These are phyloP conservation scores for Resseliella maxima DNA, from an alignment of 2,888 invertebrate species.

Conservation along the genomic window DNA sequence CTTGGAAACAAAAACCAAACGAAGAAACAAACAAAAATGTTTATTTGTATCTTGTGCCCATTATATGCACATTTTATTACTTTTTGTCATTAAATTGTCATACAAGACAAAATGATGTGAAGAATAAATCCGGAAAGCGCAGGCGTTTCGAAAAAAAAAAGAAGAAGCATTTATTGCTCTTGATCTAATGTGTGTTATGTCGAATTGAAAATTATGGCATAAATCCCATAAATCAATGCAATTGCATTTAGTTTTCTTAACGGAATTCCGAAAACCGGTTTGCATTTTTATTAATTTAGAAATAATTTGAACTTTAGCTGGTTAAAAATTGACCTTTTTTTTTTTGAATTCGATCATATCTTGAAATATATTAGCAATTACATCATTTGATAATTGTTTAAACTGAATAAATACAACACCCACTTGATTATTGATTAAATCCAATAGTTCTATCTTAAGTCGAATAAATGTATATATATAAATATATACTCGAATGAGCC, in stretches of 20 bases:
- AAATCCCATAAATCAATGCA: constrained; percentile 22
- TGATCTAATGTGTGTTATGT: not conserved
- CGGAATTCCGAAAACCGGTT: constrained; percentile 26
- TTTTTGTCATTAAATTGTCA: not conserved
- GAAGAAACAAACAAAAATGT: too few relatives aligned
- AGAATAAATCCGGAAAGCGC: constrained; percentile 37
- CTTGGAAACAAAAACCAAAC: not conserved
- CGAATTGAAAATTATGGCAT: not conserved
- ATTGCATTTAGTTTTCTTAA: not conserved
- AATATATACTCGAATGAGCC: too few relatives aligned
- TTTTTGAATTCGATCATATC: not conserved
- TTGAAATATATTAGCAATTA: not conserved
- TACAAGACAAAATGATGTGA: not conserved
- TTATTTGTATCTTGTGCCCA: not conserved
- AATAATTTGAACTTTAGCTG: constrained; percentile 27
- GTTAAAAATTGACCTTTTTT: constrained; percentile 23
- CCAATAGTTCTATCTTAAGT: too few relatives aligned
- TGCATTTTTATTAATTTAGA: not conserved
- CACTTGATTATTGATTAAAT: constrained; percentile 7
- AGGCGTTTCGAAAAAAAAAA: constrained; percentile 25
- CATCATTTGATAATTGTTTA: not conserved
- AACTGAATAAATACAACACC: not conserved
- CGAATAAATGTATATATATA: too few relatives aligned
- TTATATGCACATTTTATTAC: not conserved
- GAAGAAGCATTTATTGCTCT: not conserved